These are phyloP conservation scores for Macheiramphus alcinus DNA, from an alignment of 2,113 vertebrate genomes.

Conservation along the genomic window DNA sequence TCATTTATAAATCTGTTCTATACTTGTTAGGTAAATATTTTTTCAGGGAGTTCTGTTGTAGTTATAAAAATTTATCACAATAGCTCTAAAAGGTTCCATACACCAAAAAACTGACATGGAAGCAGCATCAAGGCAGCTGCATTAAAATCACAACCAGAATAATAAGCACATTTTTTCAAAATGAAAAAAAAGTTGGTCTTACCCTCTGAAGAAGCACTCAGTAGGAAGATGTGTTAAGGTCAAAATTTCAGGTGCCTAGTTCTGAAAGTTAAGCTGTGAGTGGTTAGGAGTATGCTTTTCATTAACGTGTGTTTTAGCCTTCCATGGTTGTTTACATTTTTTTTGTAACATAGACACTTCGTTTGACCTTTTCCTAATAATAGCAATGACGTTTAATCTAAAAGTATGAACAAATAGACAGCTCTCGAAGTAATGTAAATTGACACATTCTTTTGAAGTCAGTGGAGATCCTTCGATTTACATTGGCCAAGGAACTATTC, in stretches of 20 bases:
- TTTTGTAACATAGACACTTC: neutral
- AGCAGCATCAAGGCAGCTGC: neutral
- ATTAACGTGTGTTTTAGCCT: neutral
- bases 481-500: neutral
- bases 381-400: conserved; percentile 25
- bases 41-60: neutral
- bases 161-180: neutral
- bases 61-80: neutral
- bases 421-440: conserved; percentile 28
- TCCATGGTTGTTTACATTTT: neutral
- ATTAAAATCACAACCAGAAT: neutral
- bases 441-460: conserved; percentile 29
- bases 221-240: neutral
- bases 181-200: neutral
- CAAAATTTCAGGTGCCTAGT: neutral
- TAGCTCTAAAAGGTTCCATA: neutral
- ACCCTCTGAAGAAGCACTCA: neutral
- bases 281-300: neutral
- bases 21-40: neutral
- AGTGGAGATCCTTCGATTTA: neutral
- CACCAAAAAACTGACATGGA: neutral
- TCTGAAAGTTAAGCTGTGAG: neutral
- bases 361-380: conserved; percentile 36
- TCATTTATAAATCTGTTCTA: neutral
- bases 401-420: conserved; percentile 6